Evolutionary conservation across 2,797 vertebrate genomes (phyloP).

Genomic region (Pseudochirops cupreus): DNA sequence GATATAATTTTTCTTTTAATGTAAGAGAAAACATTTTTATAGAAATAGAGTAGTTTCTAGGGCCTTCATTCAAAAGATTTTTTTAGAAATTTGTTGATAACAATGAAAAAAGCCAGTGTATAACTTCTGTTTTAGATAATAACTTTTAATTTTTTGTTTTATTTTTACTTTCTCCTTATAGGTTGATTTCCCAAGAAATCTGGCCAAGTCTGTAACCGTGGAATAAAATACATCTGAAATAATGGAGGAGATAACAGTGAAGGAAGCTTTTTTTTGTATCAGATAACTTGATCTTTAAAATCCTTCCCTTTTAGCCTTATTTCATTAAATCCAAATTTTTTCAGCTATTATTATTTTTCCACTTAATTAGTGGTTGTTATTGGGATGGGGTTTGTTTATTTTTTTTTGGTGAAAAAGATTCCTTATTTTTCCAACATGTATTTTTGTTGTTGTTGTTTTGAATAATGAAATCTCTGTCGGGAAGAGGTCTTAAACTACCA

Average conservation of each 20-base stretch:
- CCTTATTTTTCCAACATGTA: constrained; percentile 76
- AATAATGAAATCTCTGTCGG: constrained; percentile 69
- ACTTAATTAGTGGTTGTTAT: constrained; percentile 78
- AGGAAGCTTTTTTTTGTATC: constrained; percentile 85
- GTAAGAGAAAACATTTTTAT: not conserved
- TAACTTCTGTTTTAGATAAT: not conserved
- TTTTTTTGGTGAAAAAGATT: constrained; percentile 81
- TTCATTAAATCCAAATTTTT: constrained; percentile 82
- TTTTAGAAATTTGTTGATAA: not conserved
- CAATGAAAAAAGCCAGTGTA: not conserved
- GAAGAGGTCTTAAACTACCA: constrained; percentile 71
- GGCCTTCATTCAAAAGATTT: not conserved
- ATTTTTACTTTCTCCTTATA: constrained; percentile 78
- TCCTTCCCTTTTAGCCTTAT: constrained; percentile 80
- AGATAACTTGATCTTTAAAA: constrained; percentile 85
- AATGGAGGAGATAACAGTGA: constrained; percentile 74
- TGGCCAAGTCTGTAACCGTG: constrained; percentile 99
- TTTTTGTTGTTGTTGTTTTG: constrained; percentile 65
- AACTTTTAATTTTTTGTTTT: constrained; percentile 31
- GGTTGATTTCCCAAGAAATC: constrained; percentile 99
- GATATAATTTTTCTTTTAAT: not conserved
- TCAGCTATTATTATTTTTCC: constrained; percentile 81
- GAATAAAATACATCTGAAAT: constrained; percentile 88
- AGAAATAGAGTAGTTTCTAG: not conserved
- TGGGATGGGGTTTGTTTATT: too few species aligned